Evolutionary conservation across 2,797 vertebrate species (phyloP).

Genomic region (Acrocephalus scirpaceus): DNA sequence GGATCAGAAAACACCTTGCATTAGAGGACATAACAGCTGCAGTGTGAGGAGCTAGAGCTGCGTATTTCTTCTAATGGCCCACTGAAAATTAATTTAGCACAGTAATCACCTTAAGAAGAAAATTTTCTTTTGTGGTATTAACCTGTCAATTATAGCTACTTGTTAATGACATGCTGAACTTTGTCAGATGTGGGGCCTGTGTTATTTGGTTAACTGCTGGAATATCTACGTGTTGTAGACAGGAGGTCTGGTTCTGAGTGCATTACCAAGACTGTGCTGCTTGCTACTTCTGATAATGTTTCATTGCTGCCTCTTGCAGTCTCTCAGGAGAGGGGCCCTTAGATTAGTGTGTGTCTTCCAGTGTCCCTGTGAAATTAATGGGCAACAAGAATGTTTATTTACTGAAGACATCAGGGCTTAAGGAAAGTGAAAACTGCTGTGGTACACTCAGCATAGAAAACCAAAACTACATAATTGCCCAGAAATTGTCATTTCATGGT

Average conservation of each 20-base stretch:
- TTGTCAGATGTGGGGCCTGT: not conserved
- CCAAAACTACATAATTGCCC: not conserved
- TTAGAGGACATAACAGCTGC: not conserved
- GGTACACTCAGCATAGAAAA: not conserved
- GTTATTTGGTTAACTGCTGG: not conserved
- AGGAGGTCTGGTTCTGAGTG: not conserved
- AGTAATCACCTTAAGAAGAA: not conserved
- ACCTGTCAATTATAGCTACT: not conserved
- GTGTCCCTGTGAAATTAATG: not conserved
- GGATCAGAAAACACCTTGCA: not conserved
- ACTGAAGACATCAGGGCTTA: not conserved
- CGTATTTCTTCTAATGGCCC: not conserved
- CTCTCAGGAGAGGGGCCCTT: not conserved
- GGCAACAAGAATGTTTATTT: not conserved
- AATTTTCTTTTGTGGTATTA: not conserved
- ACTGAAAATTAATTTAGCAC: not conserved
- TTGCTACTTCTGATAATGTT: not conserved
- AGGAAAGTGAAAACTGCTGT: not conserved
- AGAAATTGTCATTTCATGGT: not conserved
- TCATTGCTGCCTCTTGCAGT: not conserved
- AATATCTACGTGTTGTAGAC: not conserved
- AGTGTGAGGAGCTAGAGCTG: not conserved
- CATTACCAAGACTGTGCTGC: not conserved
- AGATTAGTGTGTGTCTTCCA: not conserved
- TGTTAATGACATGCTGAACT: not conserved